These are phyloP conservation scores for Bucco capensis DNA, from an alignment of 2,113 vertebrate genomes.

Conservation along the genomic window DNA sequence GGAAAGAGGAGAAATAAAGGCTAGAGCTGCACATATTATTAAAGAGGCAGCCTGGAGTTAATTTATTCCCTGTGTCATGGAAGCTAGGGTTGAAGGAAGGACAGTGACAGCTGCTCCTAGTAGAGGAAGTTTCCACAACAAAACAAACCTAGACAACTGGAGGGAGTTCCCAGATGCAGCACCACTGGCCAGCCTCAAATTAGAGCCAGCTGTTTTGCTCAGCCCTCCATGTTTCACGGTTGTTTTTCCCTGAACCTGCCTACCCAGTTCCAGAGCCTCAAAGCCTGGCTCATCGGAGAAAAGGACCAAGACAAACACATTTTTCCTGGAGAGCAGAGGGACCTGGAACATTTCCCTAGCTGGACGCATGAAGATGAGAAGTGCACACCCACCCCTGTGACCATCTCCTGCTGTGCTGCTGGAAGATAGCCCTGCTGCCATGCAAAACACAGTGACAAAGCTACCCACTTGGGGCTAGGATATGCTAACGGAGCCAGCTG, in stretches of 20 bases:
- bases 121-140: background rate
- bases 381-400: background rate
- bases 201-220: background rate
- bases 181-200: background rate
- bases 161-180: background rate
- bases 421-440: background rate
- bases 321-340: constrained; percentile 4
- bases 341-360: background rate
- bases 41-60: background rate
- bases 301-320: background rate
- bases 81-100: background rate
- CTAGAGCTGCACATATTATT: background rate
- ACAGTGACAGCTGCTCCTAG: background rate
- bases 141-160: background rate
- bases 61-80: background rate
- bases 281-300: background rate
- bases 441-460: background rate
- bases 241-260: background rate
- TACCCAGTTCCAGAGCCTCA: background rate
- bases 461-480: background rate
- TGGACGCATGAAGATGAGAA: background rate
- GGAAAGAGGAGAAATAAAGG: background rate
- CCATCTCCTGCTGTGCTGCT: background rate
- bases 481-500: background rate
- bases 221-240: background rate